phyloP scores from a whole-genome alignment of 2,113 vertebrate genomes.

The Charina bottae region DNA sequence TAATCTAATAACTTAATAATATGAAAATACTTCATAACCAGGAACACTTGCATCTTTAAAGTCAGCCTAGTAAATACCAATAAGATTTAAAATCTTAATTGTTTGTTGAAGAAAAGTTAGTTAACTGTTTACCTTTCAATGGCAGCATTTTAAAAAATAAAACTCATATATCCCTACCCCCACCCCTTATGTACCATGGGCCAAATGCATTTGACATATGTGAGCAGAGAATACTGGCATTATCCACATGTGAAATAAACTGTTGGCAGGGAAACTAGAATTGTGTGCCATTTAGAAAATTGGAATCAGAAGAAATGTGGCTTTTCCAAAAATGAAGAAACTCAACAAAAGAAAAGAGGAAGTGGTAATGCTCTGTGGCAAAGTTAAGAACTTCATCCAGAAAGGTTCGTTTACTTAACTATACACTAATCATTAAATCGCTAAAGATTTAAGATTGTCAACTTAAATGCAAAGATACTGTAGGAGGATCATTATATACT shows the following conservation, averaged over 20 bases:
- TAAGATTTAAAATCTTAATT: slow-evolving; percentile 62
- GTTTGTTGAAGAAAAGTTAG: slow-evolving; percentile 59
- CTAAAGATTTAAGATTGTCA: background rate
- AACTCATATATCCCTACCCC: background rate
- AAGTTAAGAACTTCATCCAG: slow-evolving; percentile 21
- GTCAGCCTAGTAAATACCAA: slow-evolving; percentile 50
- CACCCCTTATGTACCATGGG: slow-evolving; percentile 50
- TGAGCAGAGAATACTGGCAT: slow-evolving; percentile 69
- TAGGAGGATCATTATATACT: slow-evolving; percentile 27
- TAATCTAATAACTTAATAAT: slow-evolving; percentile 68
- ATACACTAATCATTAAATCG: background rate
- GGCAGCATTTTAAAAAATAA: background rate
- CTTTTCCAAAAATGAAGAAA: slow-evolving; percentile 62
- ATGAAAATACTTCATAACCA: slow-evolving; percentile 63
- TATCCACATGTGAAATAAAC: slow-evolving; percentile 65
- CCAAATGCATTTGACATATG: slow-evolving; percentile 67
- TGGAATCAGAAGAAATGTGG: slow-evolving; percentile 60
- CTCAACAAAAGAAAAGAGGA: slow-evolving; percentile 34
- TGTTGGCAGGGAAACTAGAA: slow-evolving; percentile 59
- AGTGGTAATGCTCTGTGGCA: slow-evolving; percentile 33
- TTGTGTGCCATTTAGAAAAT: slow-evolving; percentile 68
- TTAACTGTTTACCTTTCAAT: slow-evolving; percentile 56
- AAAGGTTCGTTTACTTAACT: background rate
- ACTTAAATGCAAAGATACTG: slow-evolving; percentile 30
- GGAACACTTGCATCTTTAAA: slow-evolving; percentile 54